Conservation (phyloP, 1,140 invertebrate genomes). For the Diorhabda carinulata region DNA sequence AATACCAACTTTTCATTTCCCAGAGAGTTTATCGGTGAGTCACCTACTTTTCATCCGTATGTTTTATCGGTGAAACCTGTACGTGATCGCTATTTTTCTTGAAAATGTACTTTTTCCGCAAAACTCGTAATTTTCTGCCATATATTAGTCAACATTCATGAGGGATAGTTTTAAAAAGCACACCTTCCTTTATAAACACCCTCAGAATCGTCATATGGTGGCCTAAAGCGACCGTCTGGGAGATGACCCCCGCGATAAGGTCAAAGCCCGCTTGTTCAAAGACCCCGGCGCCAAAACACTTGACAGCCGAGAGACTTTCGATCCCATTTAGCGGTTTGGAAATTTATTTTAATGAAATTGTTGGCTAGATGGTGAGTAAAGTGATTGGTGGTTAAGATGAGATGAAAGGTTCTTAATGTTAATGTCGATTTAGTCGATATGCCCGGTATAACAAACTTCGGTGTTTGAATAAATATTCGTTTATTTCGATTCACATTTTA, state of each 20-base stretch:
- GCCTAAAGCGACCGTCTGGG: conserved; percentile 21
- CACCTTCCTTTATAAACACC: conserved; percentile 6
- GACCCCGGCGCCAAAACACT: conserved; percentile 44
- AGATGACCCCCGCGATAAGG: conserved; percentile 34
- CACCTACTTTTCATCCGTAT: not conserved
- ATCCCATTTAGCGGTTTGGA: conserved; percentile 21
- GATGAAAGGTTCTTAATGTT: not conserved
- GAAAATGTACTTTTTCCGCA: not conserved
- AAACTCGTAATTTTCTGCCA: not conserved
- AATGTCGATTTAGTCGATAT: not conserved
- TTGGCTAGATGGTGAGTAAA: conserved; percentile 10
- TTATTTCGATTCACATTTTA: too few relatives aligned
- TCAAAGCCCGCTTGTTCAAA: conserved; percentile 43
- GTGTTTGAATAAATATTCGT: too few relatives aligned
- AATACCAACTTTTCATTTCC: not conserved
- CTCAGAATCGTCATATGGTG: conserved; percentile 30
- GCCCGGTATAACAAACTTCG: too few relatives aligned
- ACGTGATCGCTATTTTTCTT: too few relatives aligned
- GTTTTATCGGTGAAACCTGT: not conserved
- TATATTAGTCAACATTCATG: not conserved
- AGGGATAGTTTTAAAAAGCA: not conserved
- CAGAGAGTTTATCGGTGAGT: not conserved
- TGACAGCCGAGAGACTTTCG: conserved; percentile 32
- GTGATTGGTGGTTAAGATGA: conserved; percentile 8
- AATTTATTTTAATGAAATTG: conserved; percentile 16